These are phyloP conservation scores for Paratrypauchen microcephalus DNA, from an alignment of 2,797 vertebrate species.

Conservation along the genomic window DNA sequence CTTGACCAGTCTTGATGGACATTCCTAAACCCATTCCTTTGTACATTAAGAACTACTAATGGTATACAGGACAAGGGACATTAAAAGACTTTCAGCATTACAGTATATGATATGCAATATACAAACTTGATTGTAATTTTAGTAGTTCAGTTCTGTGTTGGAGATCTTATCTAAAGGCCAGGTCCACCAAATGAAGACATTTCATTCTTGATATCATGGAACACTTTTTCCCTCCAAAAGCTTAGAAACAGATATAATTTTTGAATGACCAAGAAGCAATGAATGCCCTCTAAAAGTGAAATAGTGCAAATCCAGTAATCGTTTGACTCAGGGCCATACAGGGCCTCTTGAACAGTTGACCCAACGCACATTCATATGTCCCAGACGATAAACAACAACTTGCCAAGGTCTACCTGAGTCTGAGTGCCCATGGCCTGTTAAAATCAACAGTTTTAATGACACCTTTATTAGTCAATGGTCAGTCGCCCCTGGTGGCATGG, in stretches of 20 bases:
- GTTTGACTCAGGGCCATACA: conserved; percentile 45
- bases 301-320: conserved; percentile 50
- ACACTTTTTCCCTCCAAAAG: conserved; percentile 35
- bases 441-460: conserved; percentile 63
- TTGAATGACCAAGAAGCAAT: conserved; percentile 42
- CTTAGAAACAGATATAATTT: conserved; percentile 51
- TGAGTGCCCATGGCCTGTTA: conserved; percentile 36
- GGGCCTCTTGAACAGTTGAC: conserved; percentile 33
- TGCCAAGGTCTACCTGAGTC: conserved; percentile 57
- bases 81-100: too few relatives aligned
- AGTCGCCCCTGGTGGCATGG: conserved; percentile 55
- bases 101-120: too few relatives aligned
- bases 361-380: background rate
- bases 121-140: too few relatives aligned
- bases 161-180: background rate
- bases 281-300: conserved; percentile 39
- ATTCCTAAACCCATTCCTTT: too few relatives aligned
- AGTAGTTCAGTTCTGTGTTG: too few relatives aligned
- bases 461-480: conserved; percentile 66
- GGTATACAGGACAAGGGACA: too few relatives aligned
- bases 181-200: conserved; percentile 44
- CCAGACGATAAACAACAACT: conserved; percentile 61
- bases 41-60: too few relatives aligned
- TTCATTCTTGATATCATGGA: conserved; percentile 46
- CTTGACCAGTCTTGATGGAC: too few relatives aligned